Percentiles rank a stretch among this genome's conserved stretches.
phyloP scores from a whole-genome alignment of 2,888 invertebrate genomes.

The Aporophyla nigra region DNA sequence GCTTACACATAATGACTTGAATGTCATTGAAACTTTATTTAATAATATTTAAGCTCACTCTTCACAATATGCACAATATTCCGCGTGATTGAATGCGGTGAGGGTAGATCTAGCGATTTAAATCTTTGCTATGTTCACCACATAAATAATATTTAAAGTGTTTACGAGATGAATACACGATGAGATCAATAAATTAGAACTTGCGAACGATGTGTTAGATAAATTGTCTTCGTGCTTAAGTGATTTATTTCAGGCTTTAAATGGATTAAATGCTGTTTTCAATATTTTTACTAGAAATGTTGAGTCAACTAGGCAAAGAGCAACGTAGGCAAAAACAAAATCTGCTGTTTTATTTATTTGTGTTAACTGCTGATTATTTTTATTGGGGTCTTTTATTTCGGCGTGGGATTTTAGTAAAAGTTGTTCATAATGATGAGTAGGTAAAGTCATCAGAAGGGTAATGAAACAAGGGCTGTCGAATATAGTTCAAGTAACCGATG shows the following conservation, averaged over 20 bases:
- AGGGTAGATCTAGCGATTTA: background rate
- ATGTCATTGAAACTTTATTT: background rate
- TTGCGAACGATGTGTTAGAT: background rate
- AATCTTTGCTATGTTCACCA: background rate
- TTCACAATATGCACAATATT: background rate
- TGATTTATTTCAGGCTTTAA: constrained; percentile 15
- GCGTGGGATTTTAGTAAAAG: background rate
- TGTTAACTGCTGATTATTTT: background rate
- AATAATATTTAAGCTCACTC: background rate
- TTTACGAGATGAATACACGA: constrained; percentile 12
- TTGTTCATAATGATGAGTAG: background rate
- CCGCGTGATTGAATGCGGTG: no score
- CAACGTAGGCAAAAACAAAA: background rate
- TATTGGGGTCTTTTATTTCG: background rate
- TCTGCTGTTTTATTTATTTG: background rate
- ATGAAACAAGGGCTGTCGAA: no score
- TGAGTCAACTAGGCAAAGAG: background rate
- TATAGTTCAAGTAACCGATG: no score
- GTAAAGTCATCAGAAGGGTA: background rate
- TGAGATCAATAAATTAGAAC: constrained; percentile 20
- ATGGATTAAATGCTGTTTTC: background rate
- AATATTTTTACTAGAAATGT: background rate
- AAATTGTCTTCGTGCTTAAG: constrained; percentile 3
- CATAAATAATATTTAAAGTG: constrained; percentile 26
- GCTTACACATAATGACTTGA: background rate